Evolutionary conservation across 2,797 vertebrate species (phyloP), one percentile per base, ranked within the genome.

Genomic region (Silurus lanzhouensis): DNA sequence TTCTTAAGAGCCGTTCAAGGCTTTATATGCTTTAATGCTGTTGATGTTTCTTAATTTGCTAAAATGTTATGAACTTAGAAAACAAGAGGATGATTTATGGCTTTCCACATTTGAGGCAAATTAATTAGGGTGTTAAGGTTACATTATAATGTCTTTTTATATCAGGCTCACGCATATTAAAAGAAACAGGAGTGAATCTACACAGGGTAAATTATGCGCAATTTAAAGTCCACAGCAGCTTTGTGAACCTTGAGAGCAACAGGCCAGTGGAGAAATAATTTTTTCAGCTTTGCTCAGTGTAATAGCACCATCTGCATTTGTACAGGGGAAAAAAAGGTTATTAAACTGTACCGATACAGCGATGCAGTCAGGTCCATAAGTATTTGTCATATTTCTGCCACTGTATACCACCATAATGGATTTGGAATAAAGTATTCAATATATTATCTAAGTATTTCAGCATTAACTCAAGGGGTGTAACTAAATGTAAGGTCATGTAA

Each of bases 1-100:
- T 86, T 84, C 89, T 85, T 52, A 72, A 46, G 77, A 44, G 52
- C 72, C 31, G 8, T 78, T 86, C 82, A 63, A 63, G 74, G 79
- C 74, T 88, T 85, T 76, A 64, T 57, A 81, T 60, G 70, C 57
- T 63, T 76, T 27, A 80, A 15, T 71, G 75, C 60, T 79, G 58
- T 72, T 52, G 55, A 68, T 64, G n/a, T 38, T 57, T 15, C 60
- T 61, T 83, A 60, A 48, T 86, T 76, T 66, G 14, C 7, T 57
- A 64, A 85, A 70, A 77, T 83, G 57, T 82, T 81, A 44, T 64
- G 46, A 44, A 66, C 78, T 81, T 44, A 52, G 68, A 48, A 57
- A 58, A 83, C 66, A 75, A 64, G 55, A 68, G 48, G 55, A 57
- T 63, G 48, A 75, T 83, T 85, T 75, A 61, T 31, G 72, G 60